Base-by-base conservation (phyloP, 2,888 invertebrate genomes). In the Idaea straminata region DNA sequence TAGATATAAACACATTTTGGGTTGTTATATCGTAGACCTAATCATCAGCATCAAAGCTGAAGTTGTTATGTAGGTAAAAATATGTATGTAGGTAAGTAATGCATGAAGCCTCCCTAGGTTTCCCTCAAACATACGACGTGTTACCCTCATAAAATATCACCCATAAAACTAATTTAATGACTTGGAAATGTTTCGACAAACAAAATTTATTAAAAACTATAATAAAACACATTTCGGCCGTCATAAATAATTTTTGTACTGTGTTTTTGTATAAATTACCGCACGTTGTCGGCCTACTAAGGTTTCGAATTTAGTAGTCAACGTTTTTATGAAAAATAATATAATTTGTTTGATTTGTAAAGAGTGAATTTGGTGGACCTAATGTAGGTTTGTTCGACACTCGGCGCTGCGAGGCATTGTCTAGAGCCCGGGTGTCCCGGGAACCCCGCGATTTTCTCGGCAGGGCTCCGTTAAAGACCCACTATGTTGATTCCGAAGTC, bases 291-390 rank as follows among this genome's bases (percentile, higher is more conserved):
- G 69, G 69, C 68, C 66, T 66, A 81, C 83, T 81, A 79, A 47
- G 47, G 47, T 47, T 47, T 47, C 13, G 10, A 82, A 81, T 80
- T 82, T 81, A 81, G 81, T 83, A 84, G 84, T 85, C 82, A 82
- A 81, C 77, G 84, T 87, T 86, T 87, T 89, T 83, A 86, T 83
- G 88, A 88, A 89, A 87, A 90, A 89, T 88, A 90, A 89, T 88
- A 90, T 88, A 91, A 91, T 91, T 90, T 91, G 89, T 91, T 89
- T 91, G 89, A 90, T 89, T 91, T 92, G 88, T 90, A 88, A 86
- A 85, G 89, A 87, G 82, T 85, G 87, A 89, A 89, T 88, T 77
- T 74, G 72, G 83, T 83, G 81, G 81, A 83, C 79, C 80, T 84
- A 85, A 84, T 81, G 83, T 81, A 78, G 78, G 79, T 76, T 79